These are phyloP conservation scores for Clinocottus analis DNA, from an alignment of 2,113 vertebrate genomes.

Conservation along the genomic window DNA sequence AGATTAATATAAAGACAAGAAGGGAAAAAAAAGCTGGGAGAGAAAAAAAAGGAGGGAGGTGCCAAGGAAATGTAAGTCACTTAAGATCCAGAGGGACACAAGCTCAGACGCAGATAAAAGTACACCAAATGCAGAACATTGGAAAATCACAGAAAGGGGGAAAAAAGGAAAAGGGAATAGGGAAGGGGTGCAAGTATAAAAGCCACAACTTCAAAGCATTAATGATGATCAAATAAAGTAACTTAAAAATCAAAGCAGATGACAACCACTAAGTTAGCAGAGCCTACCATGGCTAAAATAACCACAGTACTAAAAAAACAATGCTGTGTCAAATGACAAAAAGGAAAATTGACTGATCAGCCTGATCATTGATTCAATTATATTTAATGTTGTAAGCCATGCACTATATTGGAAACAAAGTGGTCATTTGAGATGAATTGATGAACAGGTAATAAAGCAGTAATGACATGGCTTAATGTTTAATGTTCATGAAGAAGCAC, in stretches of 20 bases:
- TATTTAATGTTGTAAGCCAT: not conserved
- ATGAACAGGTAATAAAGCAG: conserved; percentile 61
- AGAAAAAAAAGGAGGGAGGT: conserved; percentile 16
- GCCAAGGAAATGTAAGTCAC: conserved; percentile 41
- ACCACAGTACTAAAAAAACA: conserved; percentile 55
- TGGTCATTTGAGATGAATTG: conserved; percentile 65
- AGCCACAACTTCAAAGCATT: conserved; percentile 74
- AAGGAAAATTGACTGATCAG: not conserved
- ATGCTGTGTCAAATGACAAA: conserved; percentile 56
- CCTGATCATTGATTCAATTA: not conserved
- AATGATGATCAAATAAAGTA: conserved; percentile 64
- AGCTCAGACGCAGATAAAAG: conserved; percentile 52
- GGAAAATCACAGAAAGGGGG: conserved; percentile 26
- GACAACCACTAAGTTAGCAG: conserved; percentile 54
- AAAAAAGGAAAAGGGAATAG: not conserved
- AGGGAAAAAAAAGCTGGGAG: not conserved
- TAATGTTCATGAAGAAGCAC: conserved; percentile 59
- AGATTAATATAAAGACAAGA: conserved; percentile 51
- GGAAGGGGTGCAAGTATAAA: conserved; percentile 42
- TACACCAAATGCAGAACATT: conserved; percentile 35
- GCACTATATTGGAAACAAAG: conserved; percentile 8
- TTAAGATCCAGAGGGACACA: conserved; percentile 37
- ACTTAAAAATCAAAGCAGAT: conserved; percentile 67
- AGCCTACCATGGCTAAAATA: conserved; percentile 52
- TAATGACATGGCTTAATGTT: conserved; percentile 62